These are phyloP conservation scores for Daboia siamensis DNA, from an alignment of 2,113 vertebrate genomes.

Conservation along the genomic window DNA sequence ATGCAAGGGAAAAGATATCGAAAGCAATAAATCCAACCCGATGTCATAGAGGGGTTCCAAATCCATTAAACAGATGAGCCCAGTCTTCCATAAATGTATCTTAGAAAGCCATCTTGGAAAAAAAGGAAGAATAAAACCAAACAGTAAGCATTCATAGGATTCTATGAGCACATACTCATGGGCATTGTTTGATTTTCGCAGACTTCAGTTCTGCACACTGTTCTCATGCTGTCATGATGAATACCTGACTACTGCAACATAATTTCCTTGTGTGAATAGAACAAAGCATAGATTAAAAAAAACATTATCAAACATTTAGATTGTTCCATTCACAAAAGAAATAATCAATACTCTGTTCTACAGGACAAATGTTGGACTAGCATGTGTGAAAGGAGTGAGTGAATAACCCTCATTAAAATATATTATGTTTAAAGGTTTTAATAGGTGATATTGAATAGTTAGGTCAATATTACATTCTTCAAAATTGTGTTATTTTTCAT, in stretches of 20 bases:
- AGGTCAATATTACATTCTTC: background rate
- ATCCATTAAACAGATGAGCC: background rate
- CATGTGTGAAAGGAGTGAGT: background rate
- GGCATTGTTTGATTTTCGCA: background rate
- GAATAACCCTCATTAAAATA: background rate
- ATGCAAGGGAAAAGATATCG: background rate
- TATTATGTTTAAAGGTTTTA: background rate
- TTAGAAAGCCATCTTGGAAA: background rate
- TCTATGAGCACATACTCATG: background rate
- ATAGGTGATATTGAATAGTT: background rate
- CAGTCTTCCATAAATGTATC: background rate
- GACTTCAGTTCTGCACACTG: background rate
- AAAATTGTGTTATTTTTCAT: background rate
- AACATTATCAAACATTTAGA: background rate
- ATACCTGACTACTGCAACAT: background rate
- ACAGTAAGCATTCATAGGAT: background rate
- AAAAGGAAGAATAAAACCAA: background rate
- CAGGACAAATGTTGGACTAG: background rate
- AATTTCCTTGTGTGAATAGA: background rate
- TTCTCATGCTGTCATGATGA: background rate
- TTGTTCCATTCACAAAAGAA: background rate
- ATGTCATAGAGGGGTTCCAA: background rate
- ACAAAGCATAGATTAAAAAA: background rate
- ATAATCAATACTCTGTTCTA: background rate
- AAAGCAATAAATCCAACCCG: accelerated